phyloP scores from a whole-genome alignment of 2,113 vertebrate genomes.

The Connochaetes taurinus region DNA sequence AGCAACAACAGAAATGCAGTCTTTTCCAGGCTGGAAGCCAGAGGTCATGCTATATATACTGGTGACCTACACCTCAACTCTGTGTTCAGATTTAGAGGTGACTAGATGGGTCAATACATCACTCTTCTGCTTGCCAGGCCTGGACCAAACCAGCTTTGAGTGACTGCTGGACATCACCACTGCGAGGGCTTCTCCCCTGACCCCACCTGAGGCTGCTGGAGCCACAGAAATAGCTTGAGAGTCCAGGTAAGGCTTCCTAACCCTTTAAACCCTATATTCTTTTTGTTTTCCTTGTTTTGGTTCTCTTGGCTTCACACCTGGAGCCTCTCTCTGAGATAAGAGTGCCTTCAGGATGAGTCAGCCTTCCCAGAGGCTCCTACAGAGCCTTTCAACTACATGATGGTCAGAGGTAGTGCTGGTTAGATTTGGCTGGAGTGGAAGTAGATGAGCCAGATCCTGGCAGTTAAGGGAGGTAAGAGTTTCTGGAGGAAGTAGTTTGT shows the following conservation, averaged over 20 bases:
- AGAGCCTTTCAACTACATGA: not conserved
- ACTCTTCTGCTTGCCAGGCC: not conserved
- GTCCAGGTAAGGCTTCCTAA: not conserved
- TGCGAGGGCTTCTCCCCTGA: not conserved
- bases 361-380: not conserved
- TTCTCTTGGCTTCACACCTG: not conserved
- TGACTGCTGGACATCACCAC: not conserved
- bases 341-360: not conserved
- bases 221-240: not conserved
- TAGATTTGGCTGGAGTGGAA: not conserved
- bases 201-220: not conserved
- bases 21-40: constrained; percentile 15
- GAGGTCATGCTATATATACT: constrained; percentile 29
- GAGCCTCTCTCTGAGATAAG: not conserved
- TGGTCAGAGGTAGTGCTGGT: not conserved
- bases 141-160: not conserved
- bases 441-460: not conserved
- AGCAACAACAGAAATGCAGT: not conserved
- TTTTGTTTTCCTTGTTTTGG: not conserved
- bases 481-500: not conserved
- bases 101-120: not conserved
- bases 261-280: not conserved
- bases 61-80: not conserved
- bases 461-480: not conserved
- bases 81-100: not conserved